Percentiles rank a stretch among this genome's conserved stretches.
Evolutionary conservation across 2,113 vertebrate species (phyloP).

Genomic region (Cyrtonyx montezumae): DNA sequence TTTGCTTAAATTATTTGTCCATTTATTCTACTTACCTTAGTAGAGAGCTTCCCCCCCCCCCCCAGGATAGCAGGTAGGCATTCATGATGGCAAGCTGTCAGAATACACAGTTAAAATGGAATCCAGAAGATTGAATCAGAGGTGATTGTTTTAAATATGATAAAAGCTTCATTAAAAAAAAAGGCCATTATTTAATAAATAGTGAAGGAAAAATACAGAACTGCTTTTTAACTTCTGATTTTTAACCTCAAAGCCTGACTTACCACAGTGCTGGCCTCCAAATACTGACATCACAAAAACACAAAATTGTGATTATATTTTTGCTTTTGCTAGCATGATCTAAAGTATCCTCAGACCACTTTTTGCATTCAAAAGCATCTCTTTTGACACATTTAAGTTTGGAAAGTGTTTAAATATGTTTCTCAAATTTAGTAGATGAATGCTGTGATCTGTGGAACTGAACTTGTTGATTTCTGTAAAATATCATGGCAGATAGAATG

Average conservation of each 20-base stretch:
- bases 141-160: not conserved
- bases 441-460: not conserved
- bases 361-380: not conserved
- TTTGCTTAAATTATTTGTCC: conserved; percentile 30
- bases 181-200: not conserved
- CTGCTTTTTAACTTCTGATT: not conserved
- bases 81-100: not conserved
- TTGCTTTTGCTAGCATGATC: not conserved
- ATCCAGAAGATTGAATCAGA: not conserved
- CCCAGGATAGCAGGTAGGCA: conserved; percentile 5
- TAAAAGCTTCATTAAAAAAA: not conserved
- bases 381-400: not conserved
- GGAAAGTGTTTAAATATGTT: not conserved
- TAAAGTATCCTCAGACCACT: not conserved
- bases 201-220: not conserved
- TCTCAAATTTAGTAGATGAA: not conserved
- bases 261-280: not conserved
- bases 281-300: not conserved
- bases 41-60: not conserved
- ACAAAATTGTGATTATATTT: not conserved
- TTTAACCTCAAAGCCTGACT: not conserved
- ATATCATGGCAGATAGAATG: not conserved
- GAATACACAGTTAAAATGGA: conserved; percentile 15
- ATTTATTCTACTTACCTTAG: not conserved
- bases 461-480: conserved; percentile 22